phyloP scores from a whole-genome alignment of 2,113 vertebrate genomes.

The Agelaius tricolor region DNA sequence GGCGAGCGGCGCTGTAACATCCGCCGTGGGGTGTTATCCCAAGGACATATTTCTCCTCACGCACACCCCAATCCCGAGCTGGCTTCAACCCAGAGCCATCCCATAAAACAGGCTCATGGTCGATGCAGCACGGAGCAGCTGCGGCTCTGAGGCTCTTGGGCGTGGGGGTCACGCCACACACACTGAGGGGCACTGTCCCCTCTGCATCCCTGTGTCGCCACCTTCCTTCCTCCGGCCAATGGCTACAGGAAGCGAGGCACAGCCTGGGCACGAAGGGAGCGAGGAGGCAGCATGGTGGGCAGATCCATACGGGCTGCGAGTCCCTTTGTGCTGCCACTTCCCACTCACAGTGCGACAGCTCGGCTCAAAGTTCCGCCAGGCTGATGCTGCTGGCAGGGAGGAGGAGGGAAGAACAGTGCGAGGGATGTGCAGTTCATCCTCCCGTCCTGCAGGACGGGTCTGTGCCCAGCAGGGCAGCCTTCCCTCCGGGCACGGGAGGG shows the following conservation, averaged over 20 bases:
- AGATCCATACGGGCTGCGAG: not conserved
- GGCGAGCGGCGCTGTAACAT: not conserved
- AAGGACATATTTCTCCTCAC: not conserved
- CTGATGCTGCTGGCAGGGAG: not conserved
- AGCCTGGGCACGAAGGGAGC: not conserved
- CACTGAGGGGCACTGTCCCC: not conserved
- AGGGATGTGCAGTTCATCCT: not conserved
- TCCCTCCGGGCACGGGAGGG: not conserved
- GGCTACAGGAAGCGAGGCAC: not conserved
- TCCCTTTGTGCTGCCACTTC: not conserved
- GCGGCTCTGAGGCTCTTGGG: not conserved
- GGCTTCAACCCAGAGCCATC: not conserved
- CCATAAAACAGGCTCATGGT: not conserved
- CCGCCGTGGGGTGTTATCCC: not conserved
- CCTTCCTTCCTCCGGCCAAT: not conserved
- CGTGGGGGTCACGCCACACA: not conserved
- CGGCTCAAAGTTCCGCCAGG: not conserved
- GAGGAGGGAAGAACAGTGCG: not conserved
- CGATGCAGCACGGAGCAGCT: not conserved
- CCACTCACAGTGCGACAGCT: not conserved
- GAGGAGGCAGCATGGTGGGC: not conserved
- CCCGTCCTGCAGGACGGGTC: not conserved
- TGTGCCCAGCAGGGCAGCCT: not conserved
- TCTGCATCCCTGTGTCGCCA: not conserved
- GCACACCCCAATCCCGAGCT: not conserved